Base-by-base conservation (phyloP, 2,113 vertebrate genomes). In the Mola mola region DNA sequence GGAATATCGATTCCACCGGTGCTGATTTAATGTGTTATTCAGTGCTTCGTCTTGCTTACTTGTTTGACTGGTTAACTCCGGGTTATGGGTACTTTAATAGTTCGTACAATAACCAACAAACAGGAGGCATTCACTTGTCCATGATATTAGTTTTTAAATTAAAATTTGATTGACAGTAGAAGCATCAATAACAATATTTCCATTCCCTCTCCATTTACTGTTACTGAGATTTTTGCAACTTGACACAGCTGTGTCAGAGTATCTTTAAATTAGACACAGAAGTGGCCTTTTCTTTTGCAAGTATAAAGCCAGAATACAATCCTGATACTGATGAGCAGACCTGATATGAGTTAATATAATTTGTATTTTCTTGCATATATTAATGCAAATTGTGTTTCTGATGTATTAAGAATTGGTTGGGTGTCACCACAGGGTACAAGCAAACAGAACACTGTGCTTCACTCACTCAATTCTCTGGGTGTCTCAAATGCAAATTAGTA, bases 401-500 rank as follows among this genome's bases (percentile, higher is more conserved):
- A 56, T 72, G 40, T 60, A 47, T 46, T 56, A 46, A 67, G 72
- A 76, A 31, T 5, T 15, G 20, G 41, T 20, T 50, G 48, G 40
- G 19, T 61, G 71, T 66, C 38, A 50, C 43, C 19, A 5, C 37
- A 38, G 66, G 60, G 29, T 60, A 16, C 24, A 34, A 25, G 34
- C 24, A 33, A 20, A 56, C 28, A 49, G 64, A 67, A 41, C 33
- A 17, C 29, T 13, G 12, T 21, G 43, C 43, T 76, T 75, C 50
- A 24, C 46, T 76, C 60, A 57, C 53, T 79, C 60, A 56, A 66
- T 85, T 88, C 64, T 56, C 53, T 53, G 36, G 21, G 46, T 53
- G 58, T 53, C 72, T 83, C 29, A 42, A 37, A 87, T 85, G 83
- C 68, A 85, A 87, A 87, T 84, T 51, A 79, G 71, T 2, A 3